Percentiles rank a stretch among this genome's conserved stretches.
Conservation (phyloP, 2,797 vertebrate species). For the Sebastes baramenuke region DNA sequence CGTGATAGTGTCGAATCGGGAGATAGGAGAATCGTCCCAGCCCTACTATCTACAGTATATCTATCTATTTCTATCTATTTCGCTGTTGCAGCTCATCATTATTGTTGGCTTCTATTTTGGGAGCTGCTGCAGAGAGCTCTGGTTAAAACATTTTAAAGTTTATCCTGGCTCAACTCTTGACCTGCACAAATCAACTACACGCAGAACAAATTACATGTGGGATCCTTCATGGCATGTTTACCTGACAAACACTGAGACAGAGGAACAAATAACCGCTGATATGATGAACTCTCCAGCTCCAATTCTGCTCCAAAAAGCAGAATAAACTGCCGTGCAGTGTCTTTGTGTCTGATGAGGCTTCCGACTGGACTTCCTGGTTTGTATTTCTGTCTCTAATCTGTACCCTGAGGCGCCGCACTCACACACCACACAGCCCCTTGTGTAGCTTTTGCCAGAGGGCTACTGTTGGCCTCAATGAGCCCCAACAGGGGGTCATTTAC, state of each 20-base stretch:
- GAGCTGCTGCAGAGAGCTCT: background rate
- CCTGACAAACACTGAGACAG: background rate
- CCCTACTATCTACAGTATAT: background rate
- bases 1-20: too few species aligned
- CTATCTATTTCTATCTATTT: background rate
- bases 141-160: background rate
- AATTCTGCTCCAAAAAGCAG: background rate
- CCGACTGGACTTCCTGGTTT: constrained; percentile 31
- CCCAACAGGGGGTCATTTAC: constrained; percentile 48
- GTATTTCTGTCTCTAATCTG: constrained; percentile 34
- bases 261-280: background rate
- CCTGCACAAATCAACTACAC: background rate
- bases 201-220: background rate
- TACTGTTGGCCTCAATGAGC: constrained; percentile 46
- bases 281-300: background rate
- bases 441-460: constrained; percentile 37
- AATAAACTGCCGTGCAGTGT: background rate
- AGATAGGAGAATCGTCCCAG: too few species aligned
- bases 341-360: constrained; percentile 4
- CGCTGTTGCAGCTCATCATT: background rate
- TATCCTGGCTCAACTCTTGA: background rate
- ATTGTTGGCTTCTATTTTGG: background rate
- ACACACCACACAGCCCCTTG: constrained; percentile 25
- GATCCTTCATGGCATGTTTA: background rate
- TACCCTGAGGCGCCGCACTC: constrained; percentile 16